Percentiles rank a stretch among this genome's conserved stretches.
Conservation (phyloP, 2,797 vertebrate species). For the Pteropus rufus region DNA sequence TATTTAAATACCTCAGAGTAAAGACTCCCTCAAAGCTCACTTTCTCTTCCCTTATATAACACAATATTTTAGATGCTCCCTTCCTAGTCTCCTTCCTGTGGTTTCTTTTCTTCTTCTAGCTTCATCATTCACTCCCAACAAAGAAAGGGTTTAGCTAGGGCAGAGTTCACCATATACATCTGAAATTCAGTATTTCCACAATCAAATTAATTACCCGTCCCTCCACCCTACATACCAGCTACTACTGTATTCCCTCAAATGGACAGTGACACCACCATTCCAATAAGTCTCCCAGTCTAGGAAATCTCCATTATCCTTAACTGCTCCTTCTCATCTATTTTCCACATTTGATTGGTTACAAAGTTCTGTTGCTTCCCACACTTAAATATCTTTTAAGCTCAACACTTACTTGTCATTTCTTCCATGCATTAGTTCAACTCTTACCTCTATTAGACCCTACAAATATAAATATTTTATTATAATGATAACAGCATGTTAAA, state of each 20-base stretch:
- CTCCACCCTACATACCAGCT: neutral
- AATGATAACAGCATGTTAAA: conserved; percentile 13
- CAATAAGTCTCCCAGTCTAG: neutral
- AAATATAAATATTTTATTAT: neutral
- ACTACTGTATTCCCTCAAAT: neutral
- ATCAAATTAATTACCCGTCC: neutral
- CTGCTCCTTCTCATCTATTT: neutral
- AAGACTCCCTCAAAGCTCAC: neutral
- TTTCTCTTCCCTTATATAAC: neutral
- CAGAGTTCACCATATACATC: neutral
- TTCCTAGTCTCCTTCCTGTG: neutral
- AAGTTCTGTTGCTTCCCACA: neutral
- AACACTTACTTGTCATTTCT: neutral
- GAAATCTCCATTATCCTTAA: neutral
- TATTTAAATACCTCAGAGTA: neutral
- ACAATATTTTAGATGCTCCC: neutral
- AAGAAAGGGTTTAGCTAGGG: neutral
- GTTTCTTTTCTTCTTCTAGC: neutral
- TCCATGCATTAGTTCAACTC: neutral
- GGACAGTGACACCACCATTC: neutral
- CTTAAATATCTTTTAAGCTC: neutral
- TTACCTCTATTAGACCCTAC: neutral
- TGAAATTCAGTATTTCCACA: neutral
- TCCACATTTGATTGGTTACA: neutral
- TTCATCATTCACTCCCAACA: neutral